A percentile compares a stretch with the other conserved stretches of the same genome.
Evolutionary conservation across 2,888 invertebrate species (phyloP).

Genomic region (Matsumyia berberina): DNA sequence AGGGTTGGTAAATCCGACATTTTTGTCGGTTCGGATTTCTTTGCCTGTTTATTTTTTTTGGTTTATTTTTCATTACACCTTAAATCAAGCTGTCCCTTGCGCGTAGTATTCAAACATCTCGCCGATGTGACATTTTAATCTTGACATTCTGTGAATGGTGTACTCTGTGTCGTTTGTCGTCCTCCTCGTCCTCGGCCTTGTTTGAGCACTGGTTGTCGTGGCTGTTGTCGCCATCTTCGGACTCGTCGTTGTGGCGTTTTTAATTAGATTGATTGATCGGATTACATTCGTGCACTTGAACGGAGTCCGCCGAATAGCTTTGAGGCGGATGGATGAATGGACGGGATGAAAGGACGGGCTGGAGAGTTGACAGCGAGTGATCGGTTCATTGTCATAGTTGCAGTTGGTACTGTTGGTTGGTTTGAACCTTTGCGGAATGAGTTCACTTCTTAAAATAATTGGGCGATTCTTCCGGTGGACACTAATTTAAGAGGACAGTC

Average conservation of each 20-base stretch:
- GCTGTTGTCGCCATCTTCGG: slow-evolving; percentile 46
- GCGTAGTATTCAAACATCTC: slow-evolving; percentile 66
- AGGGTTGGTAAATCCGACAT: slow-evolving; percentile 61
- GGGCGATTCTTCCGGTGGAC: slow-evolving; percentile 72
- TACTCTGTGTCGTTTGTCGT: slow-evolving; percentile 22
- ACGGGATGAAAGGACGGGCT: slow-evolving; percentile 54
- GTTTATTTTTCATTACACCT: slow-evolving; percentile 64
- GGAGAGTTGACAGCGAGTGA: slow-evolving; percentile 68
- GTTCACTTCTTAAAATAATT: slow-evolving; percentile 52
- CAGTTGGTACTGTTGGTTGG: slow-evolving; percentile 9
- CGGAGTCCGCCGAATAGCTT: slow-evolving; percentile 32
- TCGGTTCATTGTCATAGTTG: slow-evolving; percentile 68
- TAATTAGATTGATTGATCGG: slow-evolving; percentile 78
- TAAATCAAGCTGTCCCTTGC: slow-evolving; percentile 68
- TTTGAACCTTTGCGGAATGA: neutral
- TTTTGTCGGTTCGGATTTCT: slow-evolving; percentile 38
- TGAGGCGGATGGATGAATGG: slow-evolving; percentile 59
- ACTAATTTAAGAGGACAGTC: slow-evolving; percentile 68
- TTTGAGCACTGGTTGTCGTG: slow-evolving; percentile 8
- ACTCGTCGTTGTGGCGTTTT: slow-evolving; percentile 59
- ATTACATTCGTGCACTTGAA: slow-evolving; percentile 59
- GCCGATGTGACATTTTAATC: slow-evolving; percentile 77
- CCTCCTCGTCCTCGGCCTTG: slow-evolving; percentile 17
- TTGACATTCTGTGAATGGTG: slow-evolving; percentile 72
- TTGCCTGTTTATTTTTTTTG: slow-evolving; percentile 5